These are phyloP conservation scores for Psittacus erithacus DNA, from an alignment of 2,113 vertebrate species.

Conservation along the genomic window DNA sequence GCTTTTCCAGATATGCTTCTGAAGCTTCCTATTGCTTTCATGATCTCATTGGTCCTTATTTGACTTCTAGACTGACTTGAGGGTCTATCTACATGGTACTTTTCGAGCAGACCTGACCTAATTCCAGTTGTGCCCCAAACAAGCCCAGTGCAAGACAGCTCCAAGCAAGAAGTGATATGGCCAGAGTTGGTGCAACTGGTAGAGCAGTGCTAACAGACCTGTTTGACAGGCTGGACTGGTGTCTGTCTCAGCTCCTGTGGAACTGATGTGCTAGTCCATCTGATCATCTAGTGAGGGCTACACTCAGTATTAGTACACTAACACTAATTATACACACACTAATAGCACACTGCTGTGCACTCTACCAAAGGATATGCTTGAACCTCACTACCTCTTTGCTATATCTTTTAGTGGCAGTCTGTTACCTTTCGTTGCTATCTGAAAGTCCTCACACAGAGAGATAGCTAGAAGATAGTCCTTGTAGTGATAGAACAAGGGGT, in stretches of 20 bases:
- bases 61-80: background rate
- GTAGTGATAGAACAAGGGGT: no score
- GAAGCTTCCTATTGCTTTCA: background rate
- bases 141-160: background rate
- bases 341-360: background rate
- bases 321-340: background rate
- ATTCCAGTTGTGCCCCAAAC: background rate
- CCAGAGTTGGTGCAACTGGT: background rate
- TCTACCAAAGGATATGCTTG: background rate
- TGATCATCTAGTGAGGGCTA: background rate
- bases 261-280: background rate
- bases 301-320: background rate
- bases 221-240: background rate
- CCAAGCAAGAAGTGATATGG: background rate
- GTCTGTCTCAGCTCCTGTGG: background rate
- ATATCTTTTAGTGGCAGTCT: background rate
- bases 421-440: background rate
- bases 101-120: background rate
- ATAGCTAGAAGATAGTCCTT: background rate
- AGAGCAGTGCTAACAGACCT: background rate
- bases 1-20: conserved; percentile 4
- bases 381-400: background rate
- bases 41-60: background rate
- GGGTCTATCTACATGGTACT: background rate
- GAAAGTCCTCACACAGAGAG: background rate